Conservation (phyloP, 2,888 invertebrate genomes). For the Spisula subtruncata region DNA sequence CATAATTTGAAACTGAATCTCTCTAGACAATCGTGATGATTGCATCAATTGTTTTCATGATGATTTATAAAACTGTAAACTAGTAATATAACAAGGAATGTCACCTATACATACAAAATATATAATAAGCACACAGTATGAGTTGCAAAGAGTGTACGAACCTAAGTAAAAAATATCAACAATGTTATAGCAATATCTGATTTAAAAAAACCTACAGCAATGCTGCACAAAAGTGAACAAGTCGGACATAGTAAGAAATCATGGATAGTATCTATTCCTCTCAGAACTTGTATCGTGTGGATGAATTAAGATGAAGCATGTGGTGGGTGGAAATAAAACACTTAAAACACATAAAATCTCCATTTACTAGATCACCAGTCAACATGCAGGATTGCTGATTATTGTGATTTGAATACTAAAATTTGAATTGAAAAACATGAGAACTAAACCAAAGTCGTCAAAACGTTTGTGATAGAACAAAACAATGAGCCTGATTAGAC, state of each 20-base stretch:
- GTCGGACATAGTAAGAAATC: background rate
- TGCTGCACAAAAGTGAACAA: background rate
- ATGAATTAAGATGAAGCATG: constrained; percentile 14
- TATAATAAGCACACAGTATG: background rate
- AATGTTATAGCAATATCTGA: constrained; percentile 15
- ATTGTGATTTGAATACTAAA: background rate
- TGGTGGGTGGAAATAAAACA: constrained; percentile 9
- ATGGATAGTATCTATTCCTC: background rate
- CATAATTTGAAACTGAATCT: background rate
- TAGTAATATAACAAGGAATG: constrained; percentile 3
- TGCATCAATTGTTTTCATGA: constrained; percentile 7
- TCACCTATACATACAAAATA: background rate
- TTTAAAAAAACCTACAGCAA: background rate
- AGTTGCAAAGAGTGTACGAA: constrained; percentile 2
- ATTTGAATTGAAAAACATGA: background rate
- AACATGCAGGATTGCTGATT: background rate
- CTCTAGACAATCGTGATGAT: constrained; percentile 5
- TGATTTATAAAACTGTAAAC: background rate
- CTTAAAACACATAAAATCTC: background rate
- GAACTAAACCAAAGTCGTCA: background rate
- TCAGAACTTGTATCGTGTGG: background rate
- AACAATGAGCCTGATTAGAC: background rate
- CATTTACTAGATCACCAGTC: background rate
- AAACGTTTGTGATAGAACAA: background rate
- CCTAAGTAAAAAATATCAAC: constrained; percentile 5